Evolutionary conservation across 2,113 vertebrate genomes (phyloP).

Genomic region (Pontoporia blainvillei): DNA sequence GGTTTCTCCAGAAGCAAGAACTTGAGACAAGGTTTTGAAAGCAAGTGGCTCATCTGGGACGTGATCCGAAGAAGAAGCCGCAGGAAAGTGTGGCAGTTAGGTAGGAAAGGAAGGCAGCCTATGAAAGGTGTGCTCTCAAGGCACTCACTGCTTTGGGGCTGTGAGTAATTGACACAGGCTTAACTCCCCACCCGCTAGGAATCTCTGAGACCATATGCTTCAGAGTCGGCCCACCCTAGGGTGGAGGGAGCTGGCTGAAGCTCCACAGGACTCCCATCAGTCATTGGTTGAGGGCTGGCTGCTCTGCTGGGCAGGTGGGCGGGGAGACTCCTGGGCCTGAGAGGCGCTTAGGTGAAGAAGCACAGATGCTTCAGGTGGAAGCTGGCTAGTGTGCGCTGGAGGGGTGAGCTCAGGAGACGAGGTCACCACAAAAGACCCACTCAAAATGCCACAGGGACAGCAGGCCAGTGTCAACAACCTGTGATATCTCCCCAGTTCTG

Average conservation of each 20-base stretch:
- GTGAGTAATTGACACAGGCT: not conserved
- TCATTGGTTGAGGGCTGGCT: not conserved
- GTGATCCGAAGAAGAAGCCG: not conserved
- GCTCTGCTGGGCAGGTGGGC: too few species aligned
- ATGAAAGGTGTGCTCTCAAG: not conserved
- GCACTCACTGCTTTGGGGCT: fast-evolving
- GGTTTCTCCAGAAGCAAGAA: not conserved
- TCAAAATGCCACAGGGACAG: not conserved
- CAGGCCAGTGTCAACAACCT: not conserved
- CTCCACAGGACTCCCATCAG: not conserved
- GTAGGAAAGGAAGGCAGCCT: not conserved
- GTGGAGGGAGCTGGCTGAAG: not conserved
- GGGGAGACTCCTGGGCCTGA: not conserved
- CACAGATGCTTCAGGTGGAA: not conserved
- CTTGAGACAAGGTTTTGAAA: not conserved
- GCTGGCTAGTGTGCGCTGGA: not conserved
- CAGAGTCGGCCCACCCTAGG: not conserved
- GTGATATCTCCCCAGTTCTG: not conserved
- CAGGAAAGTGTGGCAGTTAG: not conserved
- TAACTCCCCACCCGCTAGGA: not conserved
- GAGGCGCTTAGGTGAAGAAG: not conserved
- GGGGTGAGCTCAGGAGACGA: not conserved
- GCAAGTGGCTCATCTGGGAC: not conserved
- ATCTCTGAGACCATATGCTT: not conserved
- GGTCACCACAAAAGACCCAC: not conserved